Conservation (phyloP, 2,888 invertebrate genomes). For the Thereva unica region DNA sequence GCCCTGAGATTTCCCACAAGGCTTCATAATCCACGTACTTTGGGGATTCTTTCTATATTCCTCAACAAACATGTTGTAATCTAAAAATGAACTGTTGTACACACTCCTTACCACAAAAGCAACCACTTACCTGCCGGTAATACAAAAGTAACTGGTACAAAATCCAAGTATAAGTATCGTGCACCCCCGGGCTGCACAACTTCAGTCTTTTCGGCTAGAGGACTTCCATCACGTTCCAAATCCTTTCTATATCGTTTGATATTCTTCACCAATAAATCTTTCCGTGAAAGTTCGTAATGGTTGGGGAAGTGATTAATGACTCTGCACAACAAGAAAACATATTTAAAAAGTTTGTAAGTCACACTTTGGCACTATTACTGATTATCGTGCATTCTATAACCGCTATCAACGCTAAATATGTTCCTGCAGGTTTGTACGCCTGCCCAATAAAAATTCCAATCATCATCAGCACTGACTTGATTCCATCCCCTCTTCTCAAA, state of each 20-base stretch:
- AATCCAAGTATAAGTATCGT: slow-evolving; percentile 82
- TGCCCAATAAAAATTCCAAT: slow-evolving; percentile 97
- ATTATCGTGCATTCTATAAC: slow-evolving; percentile 89
- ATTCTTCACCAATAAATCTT: slow-evolving; percentile 94
- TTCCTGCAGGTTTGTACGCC: slow-evolving; percentile 88
- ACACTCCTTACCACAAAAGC: not conserved
- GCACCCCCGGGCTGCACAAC: slow-evolving; percentile 64
- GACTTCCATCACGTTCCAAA: slow-evolving; percentile 86
- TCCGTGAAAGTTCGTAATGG: slow-evolving; percentile 91
- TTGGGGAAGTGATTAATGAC: slow-evolving; percentile 96
- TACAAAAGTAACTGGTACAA: slow-evolving; percentile 92
- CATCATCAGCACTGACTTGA: slow-evolving; percentile 80
- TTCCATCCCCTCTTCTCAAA: slow-evolving; percentile 91
- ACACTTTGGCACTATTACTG: slow-evolving; percentile 62
- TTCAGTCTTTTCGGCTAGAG: slow-evolving; percentile 75
- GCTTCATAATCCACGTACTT: slow-evolving; percentile 98
- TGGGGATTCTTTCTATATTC: slow-evolving; percentile 93
- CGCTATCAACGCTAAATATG: slow-evolving; percentile 89
- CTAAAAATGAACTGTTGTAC: slow-evolving; percentile 53
- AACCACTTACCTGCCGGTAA: slow-evolving; percentile 70
- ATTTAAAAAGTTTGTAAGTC: not conserved
- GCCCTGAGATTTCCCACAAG: slow-evolving; percentile 92
- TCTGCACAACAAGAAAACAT: slow-evolving; percentile 56
- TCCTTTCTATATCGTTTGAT: slow-evolving; percentile 93
- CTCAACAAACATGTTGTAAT: slow-evolving; percentile 96